Base-by-base conservation (phyloP, 1,140 invertebrate species). In the Catajapyx aquilonaris region DNA sequence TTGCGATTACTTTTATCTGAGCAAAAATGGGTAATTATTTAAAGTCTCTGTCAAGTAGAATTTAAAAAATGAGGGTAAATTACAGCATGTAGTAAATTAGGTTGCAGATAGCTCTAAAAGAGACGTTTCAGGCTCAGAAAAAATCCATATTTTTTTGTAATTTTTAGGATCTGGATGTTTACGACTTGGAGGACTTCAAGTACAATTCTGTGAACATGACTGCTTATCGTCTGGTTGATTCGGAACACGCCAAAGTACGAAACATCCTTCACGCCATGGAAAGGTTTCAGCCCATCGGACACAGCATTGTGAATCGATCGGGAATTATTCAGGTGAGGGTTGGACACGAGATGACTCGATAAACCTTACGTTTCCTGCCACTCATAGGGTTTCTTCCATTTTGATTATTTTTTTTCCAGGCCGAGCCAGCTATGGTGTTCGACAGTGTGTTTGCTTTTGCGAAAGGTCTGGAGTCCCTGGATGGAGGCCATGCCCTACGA, bases 141-240 rank as follows among this genome's bases (percentile, higher is more conserved):
- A n/a, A n/a, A n/a, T n/a, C n/a, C n/a, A n/a, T n/a, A n/a, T n/a
- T n/a, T n/a, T n/a, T n/a, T n/a, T n/a, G 36, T 34, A 28, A 20
- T 41, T 15, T 56, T 5, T 55, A 85, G 81, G 80, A 90, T 57
- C 71, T 87, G 49, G 83, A 87, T 57, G 73, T 80, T 10, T 87
- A 87, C 48, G 83, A 90, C 56, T 56, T 91, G 38, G 84, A 90
- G 58, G 84, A 91, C 53, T 90, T 91, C 59, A 84, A 83, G 52
- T 88, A 90, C 61, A 90, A 90, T 57, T 76, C 75, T 38, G 85
- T 90, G 10, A 91, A 91, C 55, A 88, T 91, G 61, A 90, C 84
- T 28, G 80, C 83, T 4, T 91, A 83, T 59, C 65, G 85, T 35
- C 58, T 91, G 38, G 80, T 88, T 2, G 81, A 88, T 54, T 65